A percentile compares a stretch with the other conserved stretches of the same genome.
Evolutionary conservation across 2,113 vertebrate genomes (phyloP).

Genomic region (Caretta caretta): DNA sequence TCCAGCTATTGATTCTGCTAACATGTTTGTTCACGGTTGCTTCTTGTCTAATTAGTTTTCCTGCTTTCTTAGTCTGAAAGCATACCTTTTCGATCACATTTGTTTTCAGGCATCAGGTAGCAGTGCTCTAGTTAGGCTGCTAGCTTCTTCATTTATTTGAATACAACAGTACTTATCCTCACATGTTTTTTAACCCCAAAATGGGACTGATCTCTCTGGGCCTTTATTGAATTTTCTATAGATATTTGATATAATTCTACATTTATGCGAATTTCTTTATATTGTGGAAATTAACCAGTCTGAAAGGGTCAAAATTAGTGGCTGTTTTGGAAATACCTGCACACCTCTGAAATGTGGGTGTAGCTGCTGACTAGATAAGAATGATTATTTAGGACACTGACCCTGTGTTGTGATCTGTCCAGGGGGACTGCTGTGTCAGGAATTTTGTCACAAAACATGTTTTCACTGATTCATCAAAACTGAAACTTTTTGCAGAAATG

Average conservation of each 20-base stretch:
- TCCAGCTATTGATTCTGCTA: conserved; percentile 87
- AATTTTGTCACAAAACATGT: background rate
- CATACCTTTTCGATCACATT: conserved; percentile 81
- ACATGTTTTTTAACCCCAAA: conserved; percentile 42
- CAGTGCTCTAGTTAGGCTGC: conserved; percentile 66
- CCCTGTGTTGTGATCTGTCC: background rate
- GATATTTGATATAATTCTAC: conserved; percentile 27
- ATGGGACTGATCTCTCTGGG: conserved; percentile 41
- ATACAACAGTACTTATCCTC: conserved; percentile 66
- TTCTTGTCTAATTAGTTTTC: conserved; percentile 87
- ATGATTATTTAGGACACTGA: background rate
- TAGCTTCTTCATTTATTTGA: conserved; percentile 59
- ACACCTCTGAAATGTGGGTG: background rate
- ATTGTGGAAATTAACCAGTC: background rate
- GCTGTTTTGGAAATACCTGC: background rate
- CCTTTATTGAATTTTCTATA: conserved; percentile 58
- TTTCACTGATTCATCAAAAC: background rate
- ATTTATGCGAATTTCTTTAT: background rate
- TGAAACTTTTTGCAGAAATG: background rate
- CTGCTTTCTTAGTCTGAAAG: conserved; percentile 84
- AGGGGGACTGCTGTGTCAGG: background rate
- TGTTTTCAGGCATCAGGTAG: conserved; percentile 78
- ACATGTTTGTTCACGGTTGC: conserved; percentile 85
- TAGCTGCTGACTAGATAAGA: background rate
- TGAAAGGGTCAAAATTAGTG: background rate